These are phyloP conservation scores for Avahi laniger DNA, from an alignment of 2,797 vertebrate genomes.

Conservation along the genomic window DNA sequence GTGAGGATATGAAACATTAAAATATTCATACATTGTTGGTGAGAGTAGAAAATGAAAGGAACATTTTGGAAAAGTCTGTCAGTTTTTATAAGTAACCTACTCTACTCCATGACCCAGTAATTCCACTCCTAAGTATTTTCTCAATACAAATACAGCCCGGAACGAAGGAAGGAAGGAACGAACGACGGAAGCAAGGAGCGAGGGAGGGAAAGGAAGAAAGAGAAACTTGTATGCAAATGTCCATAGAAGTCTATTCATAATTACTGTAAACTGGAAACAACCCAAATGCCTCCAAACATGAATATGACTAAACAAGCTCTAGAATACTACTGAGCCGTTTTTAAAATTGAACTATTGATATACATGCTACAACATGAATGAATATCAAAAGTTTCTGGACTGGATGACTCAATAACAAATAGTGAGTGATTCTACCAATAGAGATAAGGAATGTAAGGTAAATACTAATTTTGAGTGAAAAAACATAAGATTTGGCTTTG, in stretches of 20 bases:
- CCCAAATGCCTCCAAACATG: background rate
- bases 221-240: background rate
- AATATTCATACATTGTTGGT: background rate
- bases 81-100: background rate
- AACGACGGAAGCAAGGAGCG: accelerated
- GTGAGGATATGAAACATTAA: background rate
- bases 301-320: background rate
- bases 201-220: accelerated
- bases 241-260: background rate
- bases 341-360: background rate
- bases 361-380: background rate
- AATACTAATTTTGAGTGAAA: background rate
- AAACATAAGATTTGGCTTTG: background rate
- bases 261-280: background rate
- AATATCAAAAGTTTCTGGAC: background rate
- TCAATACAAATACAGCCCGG: background rate
- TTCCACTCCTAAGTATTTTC: background rate
- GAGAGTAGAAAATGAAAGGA: background rate
- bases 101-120: background rate
- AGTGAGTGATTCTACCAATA: background rate
- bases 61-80: background rate
- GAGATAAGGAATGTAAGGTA: background rate
- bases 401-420: background rate
- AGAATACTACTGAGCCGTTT: background rate
- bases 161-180: background rate